Base-by-base conservation (phyloP, 2,113 vertebrate genomes). In the Australoheros scitulus region DNA sequence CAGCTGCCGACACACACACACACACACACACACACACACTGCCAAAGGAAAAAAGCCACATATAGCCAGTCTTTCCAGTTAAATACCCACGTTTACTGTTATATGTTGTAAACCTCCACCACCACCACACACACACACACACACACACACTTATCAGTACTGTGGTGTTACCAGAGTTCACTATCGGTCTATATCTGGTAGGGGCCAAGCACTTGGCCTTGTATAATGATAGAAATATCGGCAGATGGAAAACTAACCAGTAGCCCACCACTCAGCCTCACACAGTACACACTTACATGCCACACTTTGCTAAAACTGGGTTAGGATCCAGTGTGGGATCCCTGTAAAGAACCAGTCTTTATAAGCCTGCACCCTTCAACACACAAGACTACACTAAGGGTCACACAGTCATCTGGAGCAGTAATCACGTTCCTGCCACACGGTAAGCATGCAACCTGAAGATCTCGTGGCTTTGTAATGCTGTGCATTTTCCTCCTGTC, bases 171-270 rank as follows among this genome's bases (percentile, higher is more conserved):
- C 92, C 88, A 77, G 76, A 74, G 86, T 85, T 91, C 77, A 76
- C 18, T 90, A 81, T 80, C 89, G 89, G 82, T 88, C 82, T 87
- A 72, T 90, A 90, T 93, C 91, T 90, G 76, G 85, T 88, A 85
- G 2, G 83, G 76, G 88, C 87, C 80, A 64, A 91, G 79, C 86
- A 91, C 91, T 93, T 56, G 65, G 87, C 74, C 36, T 60, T 83
- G 65, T 79, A 84, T 64, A 83, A 93, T 89, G 89, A 92, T 84
- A 85, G 81, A 65, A 82, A 59, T 84, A 92, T 88, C 88, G 89
- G 38, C 70, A 83, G 83, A 90, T 90, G 80, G 87, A 88, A 91
- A 92, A 91, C 79, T 83, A 82, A 88, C 86, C 80, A 85, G 52
- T 63, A 61, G 77, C 59, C 41, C 60, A 84, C 59, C 61, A 82